Evolutionary conservation across 1,140 invertebrate species (phyloP), one percentile per base, ranked within the genome.

Genomic region (Euwallacea similis): DNA sequence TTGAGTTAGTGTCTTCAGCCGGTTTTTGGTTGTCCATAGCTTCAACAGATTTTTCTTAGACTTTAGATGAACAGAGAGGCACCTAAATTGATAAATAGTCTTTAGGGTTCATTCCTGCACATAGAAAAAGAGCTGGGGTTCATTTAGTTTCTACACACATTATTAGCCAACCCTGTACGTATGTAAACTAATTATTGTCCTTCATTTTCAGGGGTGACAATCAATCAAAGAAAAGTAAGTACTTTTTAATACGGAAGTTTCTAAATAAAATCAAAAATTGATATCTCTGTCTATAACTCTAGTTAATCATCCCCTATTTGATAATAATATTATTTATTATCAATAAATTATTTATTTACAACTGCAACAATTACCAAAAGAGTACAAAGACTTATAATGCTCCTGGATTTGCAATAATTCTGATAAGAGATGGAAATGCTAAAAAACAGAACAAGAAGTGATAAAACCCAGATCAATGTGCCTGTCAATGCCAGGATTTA

Each of bases 351-450:
- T 15, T 7, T 68, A 79, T 81, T 43, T 71, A 87, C 84, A 82
- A 91, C 73, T 90, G 89, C 73, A 87, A 82, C 53, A 59, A 71
- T 4, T 83, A 84, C 33, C 89, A 33, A 33, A 90, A 79, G 70
- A 77, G n/a, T 91, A 90, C 64, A 74, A 76, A n/a, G 75, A 81
- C 61, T 76, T 81, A 0, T 81, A 86, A 73, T 91, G 89, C 73
- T 80, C 79, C 42, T 90, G 89, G 76, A 73, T 76, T 33, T 90
- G 89, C 74, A 83, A 75, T 6, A 90, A 90, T 73, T 75, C 77
- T 6, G 87, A 89, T 67, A 88, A 88, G 33, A 77, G 83, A 59
- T 75, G 82, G 9, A 88, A 88, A 68, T 91, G 89, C 75, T 72
- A 75, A 42, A 76, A 78, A n/a, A 81, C 21, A 83, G 67, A 70